Percentiles rank a stretch among this genome's conserved stretches.
Evolutionary conservation across 2,797 vertebrate species (phyloP).

Genomic region (Microctenopoma steveboyesi): DNA sequence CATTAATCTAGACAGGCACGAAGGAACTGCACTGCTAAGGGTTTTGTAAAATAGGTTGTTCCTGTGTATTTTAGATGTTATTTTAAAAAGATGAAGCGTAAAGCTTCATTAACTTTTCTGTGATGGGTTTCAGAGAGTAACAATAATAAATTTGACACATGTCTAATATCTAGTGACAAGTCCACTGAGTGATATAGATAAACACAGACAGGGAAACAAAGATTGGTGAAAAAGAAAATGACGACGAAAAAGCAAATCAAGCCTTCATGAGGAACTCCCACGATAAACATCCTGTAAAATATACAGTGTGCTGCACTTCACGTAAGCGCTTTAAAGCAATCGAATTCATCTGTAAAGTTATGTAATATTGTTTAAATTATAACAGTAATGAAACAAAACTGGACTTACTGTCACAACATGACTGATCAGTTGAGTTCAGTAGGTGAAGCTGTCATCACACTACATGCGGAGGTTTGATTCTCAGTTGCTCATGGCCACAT

Average conservation of each 20-base stretch:
- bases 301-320: too few relatives aligned
- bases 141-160: slow-evolving; percentile 4
- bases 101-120: background rate
- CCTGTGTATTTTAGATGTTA: background rate
- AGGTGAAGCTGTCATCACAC: too few relatives aligned
- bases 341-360: slow-evolving; percentile 2
- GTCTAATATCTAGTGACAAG: background rate
- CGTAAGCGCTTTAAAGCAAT: background rate
- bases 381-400: background rate
- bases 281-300: background rate
- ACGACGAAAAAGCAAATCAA: background rate
- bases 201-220: background rate
- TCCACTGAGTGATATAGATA: background rate
- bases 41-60: slow-evolving; percentile 10
- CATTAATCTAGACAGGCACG: slow-evolving; percentile 22
- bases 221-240: background rate
- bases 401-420: slow-evolving; percentile 10
- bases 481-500: too few relatives aligned
- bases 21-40: slow-evolving; percentile 8
- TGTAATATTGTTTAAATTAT: too few relatives aligned
- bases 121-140: background rate
- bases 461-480: too few relatives aligned
- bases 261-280: slow-evolving; percentile 1
- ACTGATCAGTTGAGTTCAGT: background rate
- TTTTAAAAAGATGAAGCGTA: background rate